phyloP scores from a whole-genome alignment of 2,888 invertebrate genomes.

The Epinotia brunnichana region DNA sequence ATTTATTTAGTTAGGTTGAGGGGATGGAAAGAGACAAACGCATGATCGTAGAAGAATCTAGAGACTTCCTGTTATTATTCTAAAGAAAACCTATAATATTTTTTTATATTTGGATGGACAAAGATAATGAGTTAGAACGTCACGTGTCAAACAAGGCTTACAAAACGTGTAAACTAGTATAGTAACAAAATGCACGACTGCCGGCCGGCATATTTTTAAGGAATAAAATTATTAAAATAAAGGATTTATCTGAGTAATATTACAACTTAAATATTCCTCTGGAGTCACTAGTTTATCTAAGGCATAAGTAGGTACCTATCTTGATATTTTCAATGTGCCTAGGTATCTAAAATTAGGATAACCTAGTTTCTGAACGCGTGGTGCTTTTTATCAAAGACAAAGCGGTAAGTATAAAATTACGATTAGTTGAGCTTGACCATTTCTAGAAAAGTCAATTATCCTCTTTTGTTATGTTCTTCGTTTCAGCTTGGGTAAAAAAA shows the following conservation, averaged over 20 bases:
- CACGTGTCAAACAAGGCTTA: conserved; percentile 22
- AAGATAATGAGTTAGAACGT: neutral
- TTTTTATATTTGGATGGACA: neutral
- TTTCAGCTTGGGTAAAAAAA: neutral
- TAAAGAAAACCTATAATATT: neutral
- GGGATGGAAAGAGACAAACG: conserved; percentile 6
- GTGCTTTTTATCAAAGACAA: too few relatives aligned
- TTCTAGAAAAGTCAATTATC: too few relatives aligned
- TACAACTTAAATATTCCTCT: neutral
- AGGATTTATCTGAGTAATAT: neutral
- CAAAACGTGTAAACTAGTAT: conserved; percentile 4
- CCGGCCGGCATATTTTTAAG: conserved; percentile 15
- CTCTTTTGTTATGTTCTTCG: too few relatives aligned
- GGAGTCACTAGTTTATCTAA: neutral
- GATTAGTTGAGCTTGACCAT: too few relatives aligned
- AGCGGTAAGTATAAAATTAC: too few relatives aligned
- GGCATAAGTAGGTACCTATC: neutral
- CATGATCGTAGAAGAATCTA: conserved; percentile 23
- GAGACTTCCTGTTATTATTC: conserved; percentile 7
- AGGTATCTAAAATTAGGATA: too few relatives aligned
- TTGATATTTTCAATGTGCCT: neutral
- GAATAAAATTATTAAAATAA: neutral
- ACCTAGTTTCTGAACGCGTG: neutral
- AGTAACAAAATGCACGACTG: conserved; percentile 9
- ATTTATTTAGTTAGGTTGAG: conserved; percentile 3